Evolutionary conservation across 2,113 vertebrate species (phyloP).

Genomic region (Calidris pygmaea): DNA sequence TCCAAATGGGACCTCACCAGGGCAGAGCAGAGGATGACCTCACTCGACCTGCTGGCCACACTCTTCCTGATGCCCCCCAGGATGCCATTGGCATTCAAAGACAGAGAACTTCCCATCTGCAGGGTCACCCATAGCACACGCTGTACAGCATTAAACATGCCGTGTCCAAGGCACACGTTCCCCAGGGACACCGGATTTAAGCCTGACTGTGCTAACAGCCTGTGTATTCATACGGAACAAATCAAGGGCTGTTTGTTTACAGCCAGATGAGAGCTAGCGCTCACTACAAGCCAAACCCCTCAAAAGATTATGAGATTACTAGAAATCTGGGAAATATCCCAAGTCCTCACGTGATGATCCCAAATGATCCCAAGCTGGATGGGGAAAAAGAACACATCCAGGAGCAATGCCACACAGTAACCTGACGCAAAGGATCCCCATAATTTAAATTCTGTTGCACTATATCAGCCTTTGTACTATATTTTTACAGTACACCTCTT

Average conservation of each 20-base stretch:
- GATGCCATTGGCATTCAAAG: not conserved
- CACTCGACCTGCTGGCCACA: too few relatives aligned
- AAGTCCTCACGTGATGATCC: not conserved
- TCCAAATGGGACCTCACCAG: too few relatives aligned
- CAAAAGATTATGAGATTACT: not conserved
- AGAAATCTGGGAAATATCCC: not conserved
- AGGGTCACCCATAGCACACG: not conserved
- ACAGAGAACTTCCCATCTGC: not conserved
- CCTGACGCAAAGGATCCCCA: not conserved
- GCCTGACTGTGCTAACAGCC: not conserved
- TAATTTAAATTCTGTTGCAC: not conserved
- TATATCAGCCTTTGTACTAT: not conserved
- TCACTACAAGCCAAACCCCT: not conserved
- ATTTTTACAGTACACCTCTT: not conserved
- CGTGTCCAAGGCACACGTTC: accelerated
- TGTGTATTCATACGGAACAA: not conserved
- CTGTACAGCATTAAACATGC: not conserved
- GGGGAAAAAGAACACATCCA: not conserved
- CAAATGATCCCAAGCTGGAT: not conserved
- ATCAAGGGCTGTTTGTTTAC: not conserved
- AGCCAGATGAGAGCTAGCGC: not conserved
- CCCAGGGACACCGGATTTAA: not conserved
- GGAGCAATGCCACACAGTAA: not conserved
- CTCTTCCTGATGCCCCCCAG: too few relatives aligned
- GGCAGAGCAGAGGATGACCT: too few relatives aligned